Conservation (phyloP, 2,888 invertebrate species). For the Caenorhabditis imperialis region DNA sequence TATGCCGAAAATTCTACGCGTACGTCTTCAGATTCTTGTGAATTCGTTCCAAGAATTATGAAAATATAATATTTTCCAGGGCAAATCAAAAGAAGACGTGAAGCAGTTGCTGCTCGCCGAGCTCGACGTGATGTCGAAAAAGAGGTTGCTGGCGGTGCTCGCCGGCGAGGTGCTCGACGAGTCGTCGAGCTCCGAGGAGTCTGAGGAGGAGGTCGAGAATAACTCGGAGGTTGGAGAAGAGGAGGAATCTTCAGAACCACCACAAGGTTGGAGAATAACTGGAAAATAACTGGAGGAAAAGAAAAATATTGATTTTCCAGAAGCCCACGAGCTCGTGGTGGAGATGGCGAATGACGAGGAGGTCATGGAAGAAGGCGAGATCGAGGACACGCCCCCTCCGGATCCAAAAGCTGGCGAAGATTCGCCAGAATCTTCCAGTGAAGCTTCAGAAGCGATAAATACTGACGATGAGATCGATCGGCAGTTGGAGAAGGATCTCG, state of each 20-base stretch:
- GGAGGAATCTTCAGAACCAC: background rate
- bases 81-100: slow-evolving; percentile 44
- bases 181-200: slow-evolving; percentile 46
- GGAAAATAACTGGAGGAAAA: background rate
- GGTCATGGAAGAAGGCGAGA: too few relatives aligned
- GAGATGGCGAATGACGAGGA: slow-evolving; percentile 10
- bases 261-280: background rate
- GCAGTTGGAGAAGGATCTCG: slow-evolving; percentile 31
- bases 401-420: too few relatives aligned
- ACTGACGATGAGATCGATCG: slow-evolving; percentile 39
- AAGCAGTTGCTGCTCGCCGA: slow-evolving; percentile 45
- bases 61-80: slow-evolving; percentile 15
- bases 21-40: too few relatives aligned
- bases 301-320: too few relatives aligned
- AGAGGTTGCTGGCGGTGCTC: slow-evolving; percentile 41
- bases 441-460: slow-evolving; percentile 8
- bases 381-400: too few relatives aligned
- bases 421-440: too few relatives aligned
- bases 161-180: slow-evolving; percentile 36
- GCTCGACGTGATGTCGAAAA: slow-evolving; percentile 51
- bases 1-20: slow-evolving; percentile 39
- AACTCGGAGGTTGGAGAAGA: background rate
- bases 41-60: too few relatives aligned
- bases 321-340: too few relatives aligned
- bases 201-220: slow-evolving; percentile 18